phyloP scores from a whole-genome alignment of 2,797 vertebrate genomes.

The Vultur gryphus region DNA sequence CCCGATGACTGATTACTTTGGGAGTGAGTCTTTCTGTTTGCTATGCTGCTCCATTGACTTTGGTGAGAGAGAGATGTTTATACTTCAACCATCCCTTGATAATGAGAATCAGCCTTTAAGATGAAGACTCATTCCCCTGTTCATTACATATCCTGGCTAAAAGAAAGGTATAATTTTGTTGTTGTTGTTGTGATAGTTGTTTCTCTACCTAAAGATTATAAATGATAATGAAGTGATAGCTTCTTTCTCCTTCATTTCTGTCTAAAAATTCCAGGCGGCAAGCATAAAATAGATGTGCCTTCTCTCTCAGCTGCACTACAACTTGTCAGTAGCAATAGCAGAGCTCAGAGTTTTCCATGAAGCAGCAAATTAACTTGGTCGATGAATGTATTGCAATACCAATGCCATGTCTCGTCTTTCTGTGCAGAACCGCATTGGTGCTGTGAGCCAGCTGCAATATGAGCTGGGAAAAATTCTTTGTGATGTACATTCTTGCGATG shows the following conservation, averaged over 20 bases:
- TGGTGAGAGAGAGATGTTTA: not conserved
- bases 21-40: not conserved
- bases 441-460: conserved; percentile 89
- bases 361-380: not conserved
- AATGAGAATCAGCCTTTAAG: not conserved
- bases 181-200: not conserved
- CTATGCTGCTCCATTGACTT: not conserved
- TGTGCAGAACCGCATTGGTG: conserved; percentile 87
- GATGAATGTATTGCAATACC: fast-evolving
- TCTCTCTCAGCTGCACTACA: not conserved
- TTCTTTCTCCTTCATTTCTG: not conserved
- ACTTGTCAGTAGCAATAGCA: not conserved
- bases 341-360: not conserved
- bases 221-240: not conserved
- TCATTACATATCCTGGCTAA: not conserved
- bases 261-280: not conserved
- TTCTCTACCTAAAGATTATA: not conserved
- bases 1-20: not conserved
- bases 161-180: not conserved
- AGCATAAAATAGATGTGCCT: not conserved
- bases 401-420: not conserved
- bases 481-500: conserved; percentile 85
- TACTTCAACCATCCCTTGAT: not conserved
- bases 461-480: conserved; percentile 89
- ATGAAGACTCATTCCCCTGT: not conserved